Evolutionary conservation across 2,113 vertebrate species (phyloP).

Genomic region (Pterocles burchelli): DNA sequence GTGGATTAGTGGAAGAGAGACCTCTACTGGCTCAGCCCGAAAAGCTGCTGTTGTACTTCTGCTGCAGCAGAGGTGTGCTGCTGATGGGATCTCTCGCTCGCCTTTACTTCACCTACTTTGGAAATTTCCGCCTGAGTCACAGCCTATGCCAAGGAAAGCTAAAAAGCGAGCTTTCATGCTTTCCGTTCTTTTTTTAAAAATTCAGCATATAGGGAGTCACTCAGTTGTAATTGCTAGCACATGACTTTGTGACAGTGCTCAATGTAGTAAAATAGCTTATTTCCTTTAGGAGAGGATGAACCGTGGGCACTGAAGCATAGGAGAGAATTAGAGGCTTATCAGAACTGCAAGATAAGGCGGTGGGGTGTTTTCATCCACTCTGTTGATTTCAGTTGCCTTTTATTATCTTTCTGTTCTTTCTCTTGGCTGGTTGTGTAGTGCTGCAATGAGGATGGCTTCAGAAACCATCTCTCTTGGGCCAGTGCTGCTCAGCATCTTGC

Average conservation of each 20-base stretch:
- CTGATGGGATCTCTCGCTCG: background rate
- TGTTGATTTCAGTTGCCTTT: background rate
- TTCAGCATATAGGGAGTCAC: background rate
- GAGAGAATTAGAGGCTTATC: background rate
- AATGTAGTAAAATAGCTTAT: background rate
- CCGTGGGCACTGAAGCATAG: background rate
- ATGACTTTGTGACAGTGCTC: background rate
- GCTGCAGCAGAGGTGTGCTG: fast-evolving
- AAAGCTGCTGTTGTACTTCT: background rate
- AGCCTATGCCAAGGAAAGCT: background rate
- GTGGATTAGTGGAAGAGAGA: constrained; percentile 68
- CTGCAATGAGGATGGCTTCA: background rate
- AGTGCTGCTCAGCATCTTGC: background rate
- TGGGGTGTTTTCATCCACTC: background rate
- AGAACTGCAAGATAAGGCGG: background rate
- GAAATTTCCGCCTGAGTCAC: background rate
- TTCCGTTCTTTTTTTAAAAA: background rate
- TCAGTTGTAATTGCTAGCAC: background rate
- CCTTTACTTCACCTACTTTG: background rate
- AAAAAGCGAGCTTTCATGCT: background rate
- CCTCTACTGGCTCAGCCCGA: constrained; percentile 69
- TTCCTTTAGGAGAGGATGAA: background rate
- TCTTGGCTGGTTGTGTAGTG: background rate
- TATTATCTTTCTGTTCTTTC: background rate
- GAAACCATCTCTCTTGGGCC: background rate